Evolutionary conservation across 2,888 invertebrate genomes (phyloP).

Genomic region (Chrysolina oricalcia): DNA sequence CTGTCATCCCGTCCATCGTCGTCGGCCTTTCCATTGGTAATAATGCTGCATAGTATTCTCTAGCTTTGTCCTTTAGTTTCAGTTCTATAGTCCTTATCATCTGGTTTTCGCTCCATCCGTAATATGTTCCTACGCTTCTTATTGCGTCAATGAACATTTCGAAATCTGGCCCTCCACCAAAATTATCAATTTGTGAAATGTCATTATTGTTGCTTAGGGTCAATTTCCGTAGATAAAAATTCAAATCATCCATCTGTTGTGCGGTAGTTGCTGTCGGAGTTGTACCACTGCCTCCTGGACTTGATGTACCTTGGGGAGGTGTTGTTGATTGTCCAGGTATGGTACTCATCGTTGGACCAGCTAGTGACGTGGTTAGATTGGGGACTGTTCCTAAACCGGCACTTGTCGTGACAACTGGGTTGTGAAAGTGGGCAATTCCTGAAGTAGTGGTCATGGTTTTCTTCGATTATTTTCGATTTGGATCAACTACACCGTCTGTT

Average conservation of each 20-base stretch:
- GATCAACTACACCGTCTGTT: no score
- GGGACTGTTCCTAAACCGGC: no score
- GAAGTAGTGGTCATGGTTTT: no score
- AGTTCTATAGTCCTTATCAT: constrained; percentile 27
- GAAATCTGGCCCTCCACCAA: constrained; percentile 35
- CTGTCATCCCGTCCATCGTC: constrained; percentile 24
- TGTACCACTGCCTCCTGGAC: no score
- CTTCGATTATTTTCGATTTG: no score
- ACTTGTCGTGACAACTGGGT: no score
- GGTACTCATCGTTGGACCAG: no score
- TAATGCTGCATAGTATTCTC: constrained; percentile 23
- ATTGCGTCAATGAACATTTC: constrained; percentile 40
- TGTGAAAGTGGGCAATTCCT: no score
- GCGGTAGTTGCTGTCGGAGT: no score
- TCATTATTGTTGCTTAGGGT: background rate
- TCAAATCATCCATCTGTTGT: background rate
- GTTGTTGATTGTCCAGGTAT: no score
- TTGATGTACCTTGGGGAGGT: no score
- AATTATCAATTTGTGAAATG: constrained; percentile 27
- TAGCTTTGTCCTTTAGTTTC: constrained; percentile 29
- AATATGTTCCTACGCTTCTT: constrained; percentile 8
- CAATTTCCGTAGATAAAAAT: constrained; percentile 21
- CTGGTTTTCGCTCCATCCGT: constrained; percentile 20
- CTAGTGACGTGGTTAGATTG: no score
- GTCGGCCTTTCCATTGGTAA: constrained; percentile 31